A percentile compares a stretch with the other conserved stretches of the same genome.
Conservation (phyloP, 2,113 vertebrate genomes). For the Hymenochirus boettgeri region DNA sequence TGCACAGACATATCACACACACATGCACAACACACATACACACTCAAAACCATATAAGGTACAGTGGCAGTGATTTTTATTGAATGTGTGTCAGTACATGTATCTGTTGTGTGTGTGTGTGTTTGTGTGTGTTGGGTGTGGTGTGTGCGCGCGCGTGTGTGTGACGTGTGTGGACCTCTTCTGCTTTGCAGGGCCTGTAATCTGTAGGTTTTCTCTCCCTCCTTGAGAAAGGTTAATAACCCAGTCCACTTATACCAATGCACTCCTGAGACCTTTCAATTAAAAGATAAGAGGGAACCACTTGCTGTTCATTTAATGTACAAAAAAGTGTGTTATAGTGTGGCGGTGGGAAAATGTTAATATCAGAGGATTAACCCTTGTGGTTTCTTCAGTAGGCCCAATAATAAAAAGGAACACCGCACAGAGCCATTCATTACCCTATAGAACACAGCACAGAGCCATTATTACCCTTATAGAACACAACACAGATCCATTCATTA, state of each 20-base stretch:
- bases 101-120: not conserved
- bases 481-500: no score
- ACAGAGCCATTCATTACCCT: no score
- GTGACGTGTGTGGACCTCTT: not conserved
- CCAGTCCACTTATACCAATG: constrained; percentile 10
- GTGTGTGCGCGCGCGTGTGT: no score
- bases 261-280: constrained; percentile 30
- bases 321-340: not conserved
- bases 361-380: not conserved
- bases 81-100: no score
- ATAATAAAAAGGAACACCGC: no score
- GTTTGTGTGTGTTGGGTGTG: not conserved
- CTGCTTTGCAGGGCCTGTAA: not conserved
- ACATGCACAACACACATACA: no score
- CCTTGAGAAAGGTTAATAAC: constrained; percentile 22
- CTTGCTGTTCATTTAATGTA: not conserved
- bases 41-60: no score
- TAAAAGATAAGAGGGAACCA: constrained; percentile 23
- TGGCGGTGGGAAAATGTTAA: not conserved
- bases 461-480: no score
- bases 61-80: no score
- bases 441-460: no score
- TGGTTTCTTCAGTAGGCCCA: no score
- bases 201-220: constrained; percentile 8
- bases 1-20: no score